Evolutionary conservation across 1,140 invertebrate species (phyloP).

Genomic region (Asbolus verrucosus): DNA sequence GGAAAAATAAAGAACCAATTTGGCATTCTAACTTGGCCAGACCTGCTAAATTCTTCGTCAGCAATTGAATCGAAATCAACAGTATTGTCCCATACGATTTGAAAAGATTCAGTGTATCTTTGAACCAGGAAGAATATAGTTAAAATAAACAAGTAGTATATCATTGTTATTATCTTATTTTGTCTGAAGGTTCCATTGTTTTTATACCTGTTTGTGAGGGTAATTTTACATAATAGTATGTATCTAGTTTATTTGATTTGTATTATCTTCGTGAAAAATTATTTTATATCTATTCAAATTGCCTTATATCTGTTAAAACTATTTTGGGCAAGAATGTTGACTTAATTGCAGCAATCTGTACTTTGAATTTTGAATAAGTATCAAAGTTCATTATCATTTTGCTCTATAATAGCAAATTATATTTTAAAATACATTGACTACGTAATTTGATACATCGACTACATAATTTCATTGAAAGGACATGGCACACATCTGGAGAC

Average conservation of each 20-base stretch:
- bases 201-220: neutral
- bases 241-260: slow-evolving; percentile 3
- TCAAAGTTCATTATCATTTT: too few relatives aligned
- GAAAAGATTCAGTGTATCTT: neutral
- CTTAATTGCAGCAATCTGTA: too few relatives aligned
- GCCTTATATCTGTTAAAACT: neutral
- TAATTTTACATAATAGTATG: slow-evolving; percentile 26
- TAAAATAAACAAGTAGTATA: slow-evolving; percentile 1
- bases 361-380: too few relatives aligned
- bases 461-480: too few relatives aligned
- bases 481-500: too few relatives aligned
- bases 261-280: neutral
- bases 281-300: slow-evolving; percentile 14
- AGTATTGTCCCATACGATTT: slow-evolving; percentile 55
- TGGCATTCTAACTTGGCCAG: slow-evolving; percentile 44
- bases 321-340: too few relatives aligned
- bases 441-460: too few relatives aligned
- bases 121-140: neutral
- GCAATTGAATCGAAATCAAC: slow-evolving; percentile 45
- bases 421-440: too few relatives aligned
- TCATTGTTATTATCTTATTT: neutral
- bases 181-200: neutral
- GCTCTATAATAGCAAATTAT: too few relatives aligned
- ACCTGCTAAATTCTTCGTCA: slow-evolving; percentile 27
- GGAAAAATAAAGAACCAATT: slow-evolving; percentile 57